A percentile compares a stretch with the other conserved stretches of the same genome.
Evolutionary conservation across 2,113 vertebrate genomes (phyloP).

Genomic region (Neotoma lepida): DNA sequence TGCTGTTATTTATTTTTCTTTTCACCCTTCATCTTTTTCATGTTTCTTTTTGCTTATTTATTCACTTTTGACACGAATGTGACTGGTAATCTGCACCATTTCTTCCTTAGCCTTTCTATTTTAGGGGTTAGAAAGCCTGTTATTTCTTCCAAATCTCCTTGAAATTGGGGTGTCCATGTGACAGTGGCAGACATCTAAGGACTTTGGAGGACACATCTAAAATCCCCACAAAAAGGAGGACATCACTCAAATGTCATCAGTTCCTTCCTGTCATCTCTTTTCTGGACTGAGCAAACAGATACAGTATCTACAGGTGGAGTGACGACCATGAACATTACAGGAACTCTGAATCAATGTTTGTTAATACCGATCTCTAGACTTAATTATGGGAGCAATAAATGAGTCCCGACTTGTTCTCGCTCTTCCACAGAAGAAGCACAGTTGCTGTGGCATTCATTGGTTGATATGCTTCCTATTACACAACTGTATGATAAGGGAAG

Average conservation of each 20-base stretch:
- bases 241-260: neutral
- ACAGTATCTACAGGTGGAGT: neutral
- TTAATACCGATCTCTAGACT: neutral
- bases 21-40: neutral
- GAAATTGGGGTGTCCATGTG: rapidly evolving
- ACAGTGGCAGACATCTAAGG: neutral
- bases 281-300: neutral
- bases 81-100: neutral
- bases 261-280: neutral
- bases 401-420: neutral
- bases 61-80: neutral
- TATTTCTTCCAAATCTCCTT: neutral
- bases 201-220: neutral
- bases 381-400: neutral
- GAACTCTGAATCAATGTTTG: neutral
- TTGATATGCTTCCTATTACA: neutral
- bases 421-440: neutral
- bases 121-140: neutral
- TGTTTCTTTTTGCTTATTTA: neutral
- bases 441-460: neutral
- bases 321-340: neutral
- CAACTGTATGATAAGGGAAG: neutral
- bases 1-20: neutral
- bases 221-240: neutral
- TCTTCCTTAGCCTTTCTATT: neutral